Evolutionary conservation across 2,888 invertebrate genomes (phyloP).

Genomic region (Eubasilissa splendida): DNA sequence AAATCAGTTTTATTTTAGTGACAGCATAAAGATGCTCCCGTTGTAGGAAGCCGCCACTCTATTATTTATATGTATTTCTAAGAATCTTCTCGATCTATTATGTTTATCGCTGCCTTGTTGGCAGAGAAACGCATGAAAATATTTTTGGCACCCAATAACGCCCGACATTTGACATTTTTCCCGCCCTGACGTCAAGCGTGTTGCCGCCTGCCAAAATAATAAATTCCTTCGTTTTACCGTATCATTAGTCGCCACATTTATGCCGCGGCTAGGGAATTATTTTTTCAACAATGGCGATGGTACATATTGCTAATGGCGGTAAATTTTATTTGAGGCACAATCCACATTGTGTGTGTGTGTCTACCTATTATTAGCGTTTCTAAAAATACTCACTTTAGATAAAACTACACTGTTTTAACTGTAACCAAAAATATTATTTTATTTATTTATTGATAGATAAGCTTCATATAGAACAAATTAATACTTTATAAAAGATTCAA

Average conservation of each 20-base stretch:
- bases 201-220: slow-evolving; percentile 49
- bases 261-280: not conserved
- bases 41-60: not conserved
- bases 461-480: too few relatives aligned
- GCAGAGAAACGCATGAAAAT: slow-evolving; percentile 36
- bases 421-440: too few relatives aligned
- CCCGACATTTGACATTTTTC: slow-evolving; percentile 50
- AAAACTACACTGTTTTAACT: too few relatives aligned
- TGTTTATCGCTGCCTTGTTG: slow-evolving; percentile 30
- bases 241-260: slow-evolving; percentile 35
- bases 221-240: slow-evolving; percentile 32
- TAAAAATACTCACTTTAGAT: too few relatives aligned
- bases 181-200: slow-evolving; percentile 44
- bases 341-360: too few relatives aligned
- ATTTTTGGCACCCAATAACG: slow-evolving; percentile 41
- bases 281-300: too few relatives aligned
- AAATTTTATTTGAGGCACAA: too few relatives aligned
- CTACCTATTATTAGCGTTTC: too few relatives aligned
- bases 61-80: slow-evolving; percentile 12
- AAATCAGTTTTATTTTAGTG: slow-evolving; percentile 11
- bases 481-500: too few relatives aligned
- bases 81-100: slow-evolving; percentile 24
- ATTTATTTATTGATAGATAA: too few relatives aligned
- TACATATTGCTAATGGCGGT: not conserved
- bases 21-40: slow-evolving; percentile 14